Percentiles rank a stretch among this genome's conserved stretches.
phyloP scores from a whole-genome alignment of 2,113 vertebrate genomes.

The Poeciliopsis retropinna region DNA sequence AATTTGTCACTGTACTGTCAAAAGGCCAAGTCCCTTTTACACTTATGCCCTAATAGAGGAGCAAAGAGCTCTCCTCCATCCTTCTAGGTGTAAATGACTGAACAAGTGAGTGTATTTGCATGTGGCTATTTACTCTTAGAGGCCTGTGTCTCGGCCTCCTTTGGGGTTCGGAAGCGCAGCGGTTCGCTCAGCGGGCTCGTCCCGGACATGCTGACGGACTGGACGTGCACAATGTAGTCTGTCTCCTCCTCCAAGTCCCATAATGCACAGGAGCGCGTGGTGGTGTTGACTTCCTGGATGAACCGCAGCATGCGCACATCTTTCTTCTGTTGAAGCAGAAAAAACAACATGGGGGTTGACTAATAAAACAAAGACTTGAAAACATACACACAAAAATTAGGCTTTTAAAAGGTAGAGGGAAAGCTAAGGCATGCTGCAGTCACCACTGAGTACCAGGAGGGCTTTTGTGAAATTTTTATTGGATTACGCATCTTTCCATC shows the following conservation, averaged over 20 bases:
- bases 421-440: neutral
- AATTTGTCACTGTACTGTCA: constrained; percentile 60
- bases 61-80: constrained; percentile 9
- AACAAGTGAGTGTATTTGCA: neutral
- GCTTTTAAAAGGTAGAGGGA: neutral
- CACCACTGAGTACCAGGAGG: neutral
- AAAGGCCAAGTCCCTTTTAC: constrained; percentile 43
- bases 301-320: constrained; percentile 95
- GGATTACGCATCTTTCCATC: neutral
- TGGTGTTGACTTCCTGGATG: constrained; percentile 99
- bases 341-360: neutral
- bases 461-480: neutral
- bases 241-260: constrained; percentile 98
- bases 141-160: constrained; percentile 90
- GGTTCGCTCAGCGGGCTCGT: constrained; percentile 92
- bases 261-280: constrained; percentile 93
- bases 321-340: constrained; percentile 85
- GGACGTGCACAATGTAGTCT: constrained; percentile 96
- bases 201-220: constrained; percentile 91
- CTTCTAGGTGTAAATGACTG: neutral
- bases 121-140: constrained; percentile 87
- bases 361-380: neutral
- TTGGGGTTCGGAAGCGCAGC: constrained; percentile 90
- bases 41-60: constrained; percentile 14
- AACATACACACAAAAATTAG: neutral